A percentile compares a stretch with the other conserved stretches of the same genome.
Conservation (phyloP, 2,113 vertebrate genomes). For the Chaetura pelagica region DNA sequence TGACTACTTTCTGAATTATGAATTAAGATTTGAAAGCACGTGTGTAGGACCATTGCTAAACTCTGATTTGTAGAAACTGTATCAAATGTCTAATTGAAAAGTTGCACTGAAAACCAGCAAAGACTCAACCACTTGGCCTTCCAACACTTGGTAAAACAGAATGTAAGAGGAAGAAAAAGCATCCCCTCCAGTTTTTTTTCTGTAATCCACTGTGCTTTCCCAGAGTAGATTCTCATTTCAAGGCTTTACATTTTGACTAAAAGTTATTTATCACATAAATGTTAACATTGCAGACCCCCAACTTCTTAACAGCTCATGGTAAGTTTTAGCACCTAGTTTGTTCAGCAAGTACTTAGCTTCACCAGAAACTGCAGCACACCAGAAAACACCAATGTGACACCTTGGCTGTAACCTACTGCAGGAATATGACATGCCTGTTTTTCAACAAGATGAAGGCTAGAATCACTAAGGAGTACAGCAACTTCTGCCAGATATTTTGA, state of each 20-base stretch:
- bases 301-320: background rate
- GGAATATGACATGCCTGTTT: background rate
- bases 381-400: background rate
- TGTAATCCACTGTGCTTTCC: background rate
- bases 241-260: background rate
- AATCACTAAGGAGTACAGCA: background rate
- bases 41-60: background rate
- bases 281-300: background rate
- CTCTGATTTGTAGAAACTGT: background rate
- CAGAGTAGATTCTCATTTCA: background rate
- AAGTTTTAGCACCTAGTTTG: background rate
- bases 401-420: background rate
- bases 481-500: conserved; percentile 39
- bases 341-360: background rate
- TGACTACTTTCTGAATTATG: background rate
- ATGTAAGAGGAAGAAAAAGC: background rate
- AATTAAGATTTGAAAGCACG: background rate
- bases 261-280: background rate
- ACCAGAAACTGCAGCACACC: background rate
- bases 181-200: background rate
- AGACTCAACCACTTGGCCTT: background rate
- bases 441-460: conserved; percentile 1
- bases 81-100: background rate
- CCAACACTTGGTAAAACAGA: background rate
- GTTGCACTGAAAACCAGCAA: background rate